These are phyloP conservation scores for Pterocles gutturalis DNA, from an alignment of 2,113 vertebrate species.

Conservation along the genomic window DNA sequence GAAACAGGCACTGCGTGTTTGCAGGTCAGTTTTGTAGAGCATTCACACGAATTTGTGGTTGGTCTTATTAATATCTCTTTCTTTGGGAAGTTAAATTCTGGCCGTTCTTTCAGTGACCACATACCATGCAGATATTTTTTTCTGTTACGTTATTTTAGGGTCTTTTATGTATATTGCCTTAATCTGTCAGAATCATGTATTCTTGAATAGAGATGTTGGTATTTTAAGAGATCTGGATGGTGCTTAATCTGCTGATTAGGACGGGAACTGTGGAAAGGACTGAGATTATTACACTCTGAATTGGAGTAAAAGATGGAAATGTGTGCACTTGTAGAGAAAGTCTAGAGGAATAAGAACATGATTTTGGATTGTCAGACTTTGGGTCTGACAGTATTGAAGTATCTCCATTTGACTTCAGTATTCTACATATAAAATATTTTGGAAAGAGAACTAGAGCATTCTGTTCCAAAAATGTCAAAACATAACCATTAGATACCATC, in stretches of 20 bases:
- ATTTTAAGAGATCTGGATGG: not conserved
- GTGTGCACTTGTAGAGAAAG: not conserved
- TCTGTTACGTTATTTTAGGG: not conserved
- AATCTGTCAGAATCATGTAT: not conserved
- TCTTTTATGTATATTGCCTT: not conserved
- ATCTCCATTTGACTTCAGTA: not conserved
- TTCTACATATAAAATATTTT: not conserved
- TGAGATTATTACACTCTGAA: not conserved
- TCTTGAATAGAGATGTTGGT: not conserved
- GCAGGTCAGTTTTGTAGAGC: not conserved
- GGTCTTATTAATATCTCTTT: not conserved
- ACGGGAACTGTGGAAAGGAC: not conserved
- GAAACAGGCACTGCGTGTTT: rapidly evolving
- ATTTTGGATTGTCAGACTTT: not conserved
- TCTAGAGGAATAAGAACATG: not conserved
- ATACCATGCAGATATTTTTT: not conserved
- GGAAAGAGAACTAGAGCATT: not conserved
- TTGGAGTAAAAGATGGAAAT: not conserved
- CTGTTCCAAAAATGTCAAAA: not conserved
- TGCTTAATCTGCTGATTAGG: not conserved
- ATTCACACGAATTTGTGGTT: not conserved
- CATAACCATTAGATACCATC: not conserved
- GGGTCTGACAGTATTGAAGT: not conserved
- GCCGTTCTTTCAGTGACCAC: not conserved
- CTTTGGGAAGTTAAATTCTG: not conserved